Base-by-base conservation (phyloP, 2,888 invertebrate genomes). In the Trissolcus brochymenae region DNA sequence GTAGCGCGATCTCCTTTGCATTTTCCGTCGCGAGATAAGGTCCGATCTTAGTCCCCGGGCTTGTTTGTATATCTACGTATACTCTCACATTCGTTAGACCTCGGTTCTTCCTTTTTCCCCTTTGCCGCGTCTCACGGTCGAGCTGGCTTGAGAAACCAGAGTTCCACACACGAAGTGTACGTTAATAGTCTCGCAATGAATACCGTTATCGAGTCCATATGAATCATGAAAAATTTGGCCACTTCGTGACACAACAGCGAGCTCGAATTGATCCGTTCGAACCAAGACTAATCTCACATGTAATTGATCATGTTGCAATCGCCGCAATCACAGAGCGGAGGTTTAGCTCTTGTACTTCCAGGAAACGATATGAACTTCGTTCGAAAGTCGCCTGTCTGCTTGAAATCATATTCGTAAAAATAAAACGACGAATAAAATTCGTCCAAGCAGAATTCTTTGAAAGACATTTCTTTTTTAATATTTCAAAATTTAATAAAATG, bases 171-270 rank as follows among this genome's bases (percentile, higher is more conserved):
- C 65, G 57, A 67, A 73, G 76, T 65, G 66, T 65, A 76, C 66
- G 59, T 73, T 65, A 76, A 72, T 76, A 68, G 66, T 67, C 25
- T 60, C 54, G 78, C 60, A 53, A 57, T 54, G 57, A 76, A 76
- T 77, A 81, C 80, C 81, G 80, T 82, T 80, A 81, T 80, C 79
- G 76, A 82, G 82, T 82, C 81, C 80, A 81, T 79, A 80, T 80
- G 80, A 82, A 82, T 83, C 82, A 82, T 82, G 82, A 81, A 79
- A 70, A 81, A 79, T 79, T 76, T 73, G 49, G 57, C 41, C 40
- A 49, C 43, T 43, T 75, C 59, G 51, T 50, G 57, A 74, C 67
- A 19, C 35, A 6, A 35, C 11, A 53, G 16, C 4, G 21, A 60
- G 25, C 13, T 64, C 53, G n/a, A 17, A 51, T 73, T 61, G 51